These are phyloP conservation scores for Spilogale gracilis DNA, from an alignment of 2,113 vertebrate genomes.

Conservation along the genomic window DNA sequence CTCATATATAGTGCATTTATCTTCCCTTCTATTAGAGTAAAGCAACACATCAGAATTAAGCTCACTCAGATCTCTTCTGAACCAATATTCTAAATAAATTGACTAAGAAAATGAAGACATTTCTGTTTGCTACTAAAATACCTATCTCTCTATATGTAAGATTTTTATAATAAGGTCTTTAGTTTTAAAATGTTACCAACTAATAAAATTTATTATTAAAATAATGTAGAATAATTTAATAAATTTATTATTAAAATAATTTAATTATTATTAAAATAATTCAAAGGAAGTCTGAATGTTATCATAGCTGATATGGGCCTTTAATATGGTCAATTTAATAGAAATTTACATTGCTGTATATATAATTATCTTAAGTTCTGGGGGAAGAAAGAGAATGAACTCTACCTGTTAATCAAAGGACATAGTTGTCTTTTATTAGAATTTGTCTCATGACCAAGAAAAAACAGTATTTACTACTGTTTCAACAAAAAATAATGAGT, in stretches of 20 bases:
- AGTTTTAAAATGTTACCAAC: not conserved
- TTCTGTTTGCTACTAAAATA: slow-evolving; percentile 33
- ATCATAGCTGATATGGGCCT: not conserved
- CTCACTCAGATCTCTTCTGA: not conserved
- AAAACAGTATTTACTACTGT: not conserved
- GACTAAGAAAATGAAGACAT: not conserved
- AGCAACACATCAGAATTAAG: not conserved
- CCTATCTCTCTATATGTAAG: not conserved
- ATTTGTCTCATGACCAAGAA: slow-evolving; percentile 13
- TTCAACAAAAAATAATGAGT: slow-evolving; percentile 19
- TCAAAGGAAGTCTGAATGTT: slow-evolving; percentile 7
- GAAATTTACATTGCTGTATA: not conserved
- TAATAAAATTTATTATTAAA: slow-evolving; percentile 8
- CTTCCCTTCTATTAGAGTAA: not conserved
- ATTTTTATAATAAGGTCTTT: slow-evolving; percentile 5
- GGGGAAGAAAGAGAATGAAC: not conserved
- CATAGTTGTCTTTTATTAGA: not conserved
- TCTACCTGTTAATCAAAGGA: not conserved
- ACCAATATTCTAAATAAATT: not conserved
- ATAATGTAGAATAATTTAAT: slow-evolving; percentile 20
- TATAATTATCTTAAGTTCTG: slow-evolving; percentile 14
- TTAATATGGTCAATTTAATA: not conserved
- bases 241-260: slow-evolving; percentile 31
- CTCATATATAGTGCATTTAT: not conserved
- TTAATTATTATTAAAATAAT: slow-evolving; percentile 27